Conservation (phyloP, 2,797 vertebrate genomes). For the Salmo trutta region DNA sequence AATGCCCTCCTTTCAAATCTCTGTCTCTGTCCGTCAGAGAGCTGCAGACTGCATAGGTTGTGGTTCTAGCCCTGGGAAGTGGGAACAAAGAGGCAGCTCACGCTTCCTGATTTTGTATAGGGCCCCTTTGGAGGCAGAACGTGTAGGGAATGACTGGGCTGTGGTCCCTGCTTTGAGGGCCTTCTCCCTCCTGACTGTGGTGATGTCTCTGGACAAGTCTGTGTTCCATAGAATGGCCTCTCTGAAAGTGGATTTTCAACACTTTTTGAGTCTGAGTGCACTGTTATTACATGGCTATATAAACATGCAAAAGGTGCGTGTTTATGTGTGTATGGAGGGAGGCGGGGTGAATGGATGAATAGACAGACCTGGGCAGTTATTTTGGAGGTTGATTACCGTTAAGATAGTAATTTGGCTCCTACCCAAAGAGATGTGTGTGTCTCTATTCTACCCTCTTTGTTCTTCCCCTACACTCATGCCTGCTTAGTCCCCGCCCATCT, state of each 20-base stretch:
- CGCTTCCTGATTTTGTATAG: slow-evolving; percentile 71
- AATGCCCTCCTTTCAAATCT: slow-evolving; percentile 52
- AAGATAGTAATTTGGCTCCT: slow-evolving; percentile 63
- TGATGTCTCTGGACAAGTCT: no score
- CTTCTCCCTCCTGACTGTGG: background rate
- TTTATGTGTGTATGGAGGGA: background rate
- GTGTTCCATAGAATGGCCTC: background rate
- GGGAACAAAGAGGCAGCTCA: slow-evolving; percentile 49
- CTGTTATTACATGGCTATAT: no score
- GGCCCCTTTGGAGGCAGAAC: slow-evolving; percentile 65
- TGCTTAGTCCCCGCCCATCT: slow-evolving; percentile 71
- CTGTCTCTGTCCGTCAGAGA: slow-evolving; percentile 24
- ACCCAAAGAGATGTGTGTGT: slow-evolving; percentile 51
- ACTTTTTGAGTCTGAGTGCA: background rate
- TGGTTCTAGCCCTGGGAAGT: slow-evolving; percentile 57
- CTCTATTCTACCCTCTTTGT: slow-evolving; percentile 69
- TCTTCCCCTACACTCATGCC: slow-evolving; percentile 66
- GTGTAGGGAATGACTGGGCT: slow-evolving; percentile 55
- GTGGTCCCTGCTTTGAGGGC: slow-evolving; percentile 26
- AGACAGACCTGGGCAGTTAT: slow-evolving; percentile 52
- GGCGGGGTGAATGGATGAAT: slow-evolving; percentile 6
- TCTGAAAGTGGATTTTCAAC: background rate
- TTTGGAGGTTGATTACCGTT: slow-evolving; percentile 73
- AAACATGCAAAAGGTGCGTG: background rate
- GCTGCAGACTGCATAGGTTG: slow-evolving; percentile 24